A percentile compares a stretch with the other conserved stretches of the same genome.
These are phyloP conservation scores for Pemphigus obesinymphae DNA, from an alignment of 1,140 invertebrate species.

Conservation along the genomic window DNA sequence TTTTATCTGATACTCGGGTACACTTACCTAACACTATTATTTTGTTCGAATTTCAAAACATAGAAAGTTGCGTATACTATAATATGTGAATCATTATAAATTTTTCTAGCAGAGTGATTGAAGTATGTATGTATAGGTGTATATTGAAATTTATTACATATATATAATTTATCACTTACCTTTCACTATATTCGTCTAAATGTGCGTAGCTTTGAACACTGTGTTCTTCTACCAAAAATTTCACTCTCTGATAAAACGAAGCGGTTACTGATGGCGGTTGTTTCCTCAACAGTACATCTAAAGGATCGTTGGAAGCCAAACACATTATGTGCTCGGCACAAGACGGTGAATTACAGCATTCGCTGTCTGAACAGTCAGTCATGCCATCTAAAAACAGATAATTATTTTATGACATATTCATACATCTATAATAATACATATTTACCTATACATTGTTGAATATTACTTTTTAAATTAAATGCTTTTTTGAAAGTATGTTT, in stretches of 20 bases:
- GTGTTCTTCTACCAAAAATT: slow-evolving; percentile 97
- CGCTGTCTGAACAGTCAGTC: slow-evolving; percentile 95
- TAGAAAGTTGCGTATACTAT: neutral
- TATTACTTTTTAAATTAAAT: no score
- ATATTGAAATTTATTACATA: no score
- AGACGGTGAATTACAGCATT: slow-evolving; percentile 77
- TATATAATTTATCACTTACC: no score
- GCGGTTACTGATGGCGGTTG: slow-evolving; percentile 93
- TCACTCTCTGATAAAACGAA: slow-evolving; percentile 95
- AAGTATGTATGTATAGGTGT: slow-evolving; percentile 21
- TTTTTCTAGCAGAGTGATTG: neutral
- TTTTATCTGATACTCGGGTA: neutral
- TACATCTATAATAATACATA: no score
- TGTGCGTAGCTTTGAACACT: slow-evolving; percentile 97
- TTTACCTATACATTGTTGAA: no score
- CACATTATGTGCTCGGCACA: slow-evolving; percentile 91
- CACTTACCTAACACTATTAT: neutral
- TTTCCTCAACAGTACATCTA: slow-evolving; percentile 89
- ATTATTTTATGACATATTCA: no score
- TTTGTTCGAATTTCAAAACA: neutral
- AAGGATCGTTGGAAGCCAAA: slow-evolving; percentile 87
- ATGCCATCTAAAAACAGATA: slow-evolving; percentile 74
- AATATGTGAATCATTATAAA: neutral
- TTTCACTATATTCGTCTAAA: slow-evolving; percentile 94
- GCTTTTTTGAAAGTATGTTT: no score